phyloP scores from a whole-genome alignment of 2,888 invertebrate species.

The Allophyes oxyacanthae region DNA sequence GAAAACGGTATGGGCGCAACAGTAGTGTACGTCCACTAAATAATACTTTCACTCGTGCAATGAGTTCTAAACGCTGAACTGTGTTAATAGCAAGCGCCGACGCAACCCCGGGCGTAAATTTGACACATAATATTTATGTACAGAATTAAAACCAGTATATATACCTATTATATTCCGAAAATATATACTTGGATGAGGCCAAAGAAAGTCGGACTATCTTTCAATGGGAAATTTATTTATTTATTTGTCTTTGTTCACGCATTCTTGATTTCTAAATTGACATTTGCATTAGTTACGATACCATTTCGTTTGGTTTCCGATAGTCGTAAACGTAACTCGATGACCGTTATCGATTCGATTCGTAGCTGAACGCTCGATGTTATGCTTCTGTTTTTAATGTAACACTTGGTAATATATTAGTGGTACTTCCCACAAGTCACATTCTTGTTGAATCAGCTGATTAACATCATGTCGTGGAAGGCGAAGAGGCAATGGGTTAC shows the following conservation, averaged over 20 bases:
- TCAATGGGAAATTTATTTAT: slow-evolving; percentile 70
- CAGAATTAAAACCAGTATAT: slow-evolving; percentile 55
- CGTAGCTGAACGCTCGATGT: slow-evolving; percentile 34
- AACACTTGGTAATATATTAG: slow-evolving; percentile 46
- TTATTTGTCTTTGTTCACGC: slow-evolving; percentile 65
- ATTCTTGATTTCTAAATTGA: slow-evolving; percentile 68
- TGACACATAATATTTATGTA: slow-evolving; percentile 61
- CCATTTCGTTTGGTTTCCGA: slow-evolving; percentile 58
- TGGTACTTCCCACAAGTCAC: slow-evolving; percentile 45
- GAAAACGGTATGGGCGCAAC: slow-evolving; percentile 28
- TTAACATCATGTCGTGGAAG: slow-evolving; percentile 32
- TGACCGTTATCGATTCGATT: slow-evolving; percentile 63
- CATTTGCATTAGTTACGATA: slow-evolving; percentile 73
- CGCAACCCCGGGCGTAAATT: slow-evolving; percentile 52
- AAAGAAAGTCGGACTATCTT: slow-evolving; percentile 69
- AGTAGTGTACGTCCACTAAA: slow-evolving; percentile 33
- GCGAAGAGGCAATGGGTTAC: slow-evolving; percentile 28
- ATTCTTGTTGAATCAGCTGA: slow-evolving; percentile 45
- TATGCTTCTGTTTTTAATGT: slow-evolving; percentile 56
- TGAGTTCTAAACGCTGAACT: slow-evolving; percentile 34
- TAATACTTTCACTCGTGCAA: slow-evolving; percentile 45
- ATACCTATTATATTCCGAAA: slow-evolving; percentile 20
- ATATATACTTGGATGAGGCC: slow-evolving; percentile 57
- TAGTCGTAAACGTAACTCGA: slow-evolving; percentile 60
- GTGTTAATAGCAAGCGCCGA: slow-evolving; percentile 26